Conservation (phyloP, 2,888 invertebrate species). For the Sipha maydis region DNA sequence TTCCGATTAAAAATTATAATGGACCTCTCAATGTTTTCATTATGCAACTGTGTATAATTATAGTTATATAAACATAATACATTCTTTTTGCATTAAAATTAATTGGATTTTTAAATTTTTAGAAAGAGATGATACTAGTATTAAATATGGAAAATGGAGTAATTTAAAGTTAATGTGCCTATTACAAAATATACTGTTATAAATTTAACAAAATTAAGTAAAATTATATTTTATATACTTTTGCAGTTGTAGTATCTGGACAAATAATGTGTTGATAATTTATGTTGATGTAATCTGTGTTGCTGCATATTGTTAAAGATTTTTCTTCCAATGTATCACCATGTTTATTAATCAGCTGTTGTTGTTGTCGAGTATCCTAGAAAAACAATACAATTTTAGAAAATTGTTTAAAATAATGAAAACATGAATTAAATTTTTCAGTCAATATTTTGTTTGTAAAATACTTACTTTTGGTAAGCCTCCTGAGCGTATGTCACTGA, state of each 20-base stretch:
- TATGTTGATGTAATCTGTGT: constrained; percentile 98
- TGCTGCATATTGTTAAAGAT: constrained; percentile 96
- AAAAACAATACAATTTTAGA: constrained; percentile 59
- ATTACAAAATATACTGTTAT: constrained; percentile 4
- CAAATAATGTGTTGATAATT: constrained; percentile 97
- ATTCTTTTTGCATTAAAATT: background rate
- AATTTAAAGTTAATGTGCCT: background rate
- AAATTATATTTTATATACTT: constrained; percentile 73
- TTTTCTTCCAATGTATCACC: constrained; percentile 87
- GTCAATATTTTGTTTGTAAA: constrained; percentile 17
- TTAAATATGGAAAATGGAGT: background rate
- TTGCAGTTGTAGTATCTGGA: constrained; percentile 90
- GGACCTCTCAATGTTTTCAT: background rate
- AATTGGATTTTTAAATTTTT: background rate
- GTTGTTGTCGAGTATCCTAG: constrained; percentile 84
- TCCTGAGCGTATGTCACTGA: constrained; percentile 94
- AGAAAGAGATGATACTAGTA: background rate
- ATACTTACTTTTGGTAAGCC: constrained; percentile 86
- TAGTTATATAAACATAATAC: background rate
- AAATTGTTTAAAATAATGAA: background rate
- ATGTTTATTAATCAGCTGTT: constrained; percentile 81
- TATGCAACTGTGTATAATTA: no score
- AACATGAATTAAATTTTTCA: background rate
- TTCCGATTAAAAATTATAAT: background rate
- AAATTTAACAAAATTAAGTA: background rate